phyloP scores from a whole-genome alignment of 2,888 invertebrate species.

The Plagodis pulveraria region DNA sequence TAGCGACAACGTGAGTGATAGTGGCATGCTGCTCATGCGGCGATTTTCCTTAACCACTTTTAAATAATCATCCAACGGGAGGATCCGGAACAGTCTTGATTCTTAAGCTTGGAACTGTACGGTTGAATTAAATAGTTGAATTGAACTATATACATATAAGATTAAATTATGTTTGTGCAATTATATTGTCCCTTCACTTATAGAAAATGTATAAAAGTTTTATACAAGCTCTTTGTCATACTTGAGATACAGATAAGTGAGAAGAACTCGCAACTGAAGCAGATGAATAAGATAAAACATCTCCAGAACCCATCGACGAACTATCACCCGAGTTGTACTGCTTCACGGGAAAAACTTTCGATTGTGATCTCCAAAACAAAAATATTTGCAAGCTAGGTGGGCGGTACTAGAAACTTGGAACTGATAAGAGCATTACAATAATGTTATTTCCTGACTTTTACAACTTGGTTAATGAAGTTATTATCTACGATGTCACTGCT shows the following conservation, averaged over 20 bases:
- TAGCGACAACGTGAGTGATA: too few species aligned
- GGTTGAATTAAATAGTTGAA: too few species aligned
- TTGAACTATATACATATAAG: too few species aligned
- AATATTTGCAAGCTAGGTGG: constrained; percentile 31
- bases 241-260: background rate
- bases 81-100: too few species aligned
- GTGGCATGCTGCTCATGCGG: too few species aligned
- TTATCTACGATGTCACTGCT: background rate
- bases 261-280: constrained; percentile 6
- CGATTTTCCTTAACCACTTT: too few species aligned
- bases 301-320: constrained; percentile 22
- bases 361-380: constrained; percentile 14
- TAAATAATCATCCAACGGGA: too few species aligned
- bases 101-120: too few species aligned
- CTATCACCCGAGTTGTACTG: constrained; percentile 6
- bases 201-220: background rate
- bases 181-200: too few species aligned
- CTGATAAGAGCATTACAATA: constrained; percentile 34
- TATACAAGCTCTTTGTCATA: background rate
- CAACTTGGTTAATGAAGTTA: constrained; percentile 19
- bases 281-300: constrained; percentile 20
- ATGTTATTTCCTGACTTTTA: constrained; percentile 22
- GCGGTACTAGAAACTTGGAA: constrained; percentile 31
- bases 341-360: constrained; percentile 22
- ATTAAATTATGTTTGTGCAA: too few species aligned